Conservation (phyloP, 2,888 invertebrate genomes). For the Cataglyphis cursor region DNA sequence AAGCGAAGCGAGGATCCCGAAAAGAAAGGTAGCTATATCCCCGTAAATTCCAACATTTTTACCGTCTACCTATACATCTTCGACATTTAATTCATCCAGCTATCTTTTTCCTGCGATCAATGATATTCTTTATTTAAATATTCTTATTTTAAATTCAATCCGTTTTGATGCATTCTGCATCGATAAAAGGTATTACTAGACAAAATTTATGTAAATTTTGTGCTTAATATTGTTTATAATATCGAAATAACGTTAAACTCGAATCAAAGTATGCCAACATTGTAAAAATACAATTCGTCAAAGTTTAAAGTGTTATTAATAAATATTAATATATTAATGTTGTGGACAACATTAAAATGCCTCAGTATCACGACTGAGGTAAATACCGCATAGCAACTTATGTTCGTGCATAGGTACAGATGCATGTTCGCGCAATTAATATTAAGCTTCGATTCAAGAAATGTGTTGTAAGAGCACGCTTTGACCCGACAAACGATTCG, state of each 20-base stretch:
- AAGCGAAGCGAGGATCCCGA: conserved; percentile 32
- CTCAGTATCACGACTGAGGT: too few relatives aligned
- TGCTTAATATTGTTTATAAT: conserved; percentile 13
- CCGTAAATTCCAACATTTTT: conserved; percentile 61
- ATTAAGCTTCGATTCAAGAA: too few relatives aligned
- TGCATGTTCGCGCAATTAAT: too few relatives aligned
- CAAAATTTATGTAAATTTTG: conserved; percentile 37
- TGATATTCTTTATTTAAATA: conserved; percentile 38
- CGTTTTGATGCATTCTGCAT: conserved; percentile 30
- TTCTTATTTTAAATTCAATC: conserved; percentile 37
- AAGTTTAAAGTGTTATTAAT: neutral
- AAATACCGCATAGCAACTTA: too few relatives aligned
- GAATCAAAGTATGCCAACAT: neutral
- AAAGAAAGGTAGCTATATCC: conserved; percentile 54
- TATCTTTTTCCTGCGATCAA: conserved; percentile 35
- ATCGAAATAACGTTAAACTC: conserved; percentile 3
- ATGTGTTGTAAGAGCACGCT: too few relatives aligned
- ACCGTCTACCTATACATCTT: neutral
- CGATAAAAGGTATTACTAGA: conserved; percentile 11
- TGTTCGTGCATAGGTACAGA: too few relatives aligned
- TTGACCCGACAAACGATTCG: too few relatives aligned
- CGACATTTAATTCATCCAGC: conserved; percentile 44
- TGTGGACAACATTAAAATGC: too few relatives aligned
- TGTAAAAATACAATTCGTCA: neutral
- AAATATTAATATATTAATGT: too few relatives aligned